Evolutionary conservation across 1,140 invertebrate species (phyloP).

Genomic region (Metopolophium dirhodum): DNA sequence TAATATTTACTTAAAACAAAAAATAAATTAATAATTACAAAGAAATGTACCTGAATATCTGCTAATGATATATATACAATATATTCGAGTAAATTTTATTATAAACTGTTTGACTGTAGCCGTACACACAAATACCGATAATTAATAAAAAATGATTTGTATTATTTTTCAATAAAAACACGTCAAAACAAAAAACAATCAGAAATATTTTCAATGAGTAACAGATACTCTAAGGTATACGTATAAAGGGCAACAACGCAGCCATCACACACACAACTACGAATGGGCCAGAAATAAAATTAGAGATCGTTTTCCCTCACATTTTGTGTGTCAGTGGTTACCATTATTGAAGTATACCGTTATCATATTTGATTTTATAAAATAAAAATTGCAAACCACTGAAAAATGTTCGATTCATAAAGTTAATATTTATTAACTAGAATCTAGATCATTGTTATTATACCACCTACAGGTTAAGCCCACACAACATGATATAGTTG

Average conservation of each 20-base stretch:
- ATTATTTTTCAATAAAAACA: background rate
- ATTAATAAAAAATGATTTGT: background rate
- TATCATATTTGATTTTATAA: constrained; percentile 8
- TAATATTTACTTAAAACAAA: background rate
- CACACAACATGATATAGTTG: background rate
- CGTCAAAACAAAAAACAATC: background rate
- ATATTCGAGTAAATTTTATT: background rate
- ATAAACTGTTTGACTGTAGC: background rate
- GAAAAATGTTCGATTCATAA: background rate
- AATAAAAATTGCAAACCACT: constrained; percentile 37
- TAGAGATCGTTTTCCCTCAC: constrained; percentile 29
- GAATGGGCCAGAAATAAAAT: constrained; percentile 52
- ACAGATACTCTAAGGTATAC: background rate
- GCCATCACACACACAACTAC: constrained; percentile 29
- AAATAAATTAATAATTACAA: background rate
- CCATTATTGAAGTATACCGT: constrained; percentile 52
- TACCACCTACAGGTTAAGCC: background rate
- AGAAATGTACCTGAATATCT: constrained; percentile 27
- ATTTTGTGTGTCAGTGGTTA: constrained; percentile 55
- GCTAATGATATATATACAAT: background rate
- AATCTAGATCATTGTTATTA: constrained; percentile 30
- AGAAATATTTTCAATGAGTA: constrained; percentile 30
- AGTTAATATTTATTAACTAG: background rate
- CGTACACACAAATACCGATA: background rate
- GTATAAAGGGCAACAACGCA: constrained; percentile 31